A percentile compares a stretch with the other conserved stretches of the same genome.
phyloP scores from a whole-genome alignment of 2,797 vertebrate genomes.

The Crenuchus spilurus region DNA sequence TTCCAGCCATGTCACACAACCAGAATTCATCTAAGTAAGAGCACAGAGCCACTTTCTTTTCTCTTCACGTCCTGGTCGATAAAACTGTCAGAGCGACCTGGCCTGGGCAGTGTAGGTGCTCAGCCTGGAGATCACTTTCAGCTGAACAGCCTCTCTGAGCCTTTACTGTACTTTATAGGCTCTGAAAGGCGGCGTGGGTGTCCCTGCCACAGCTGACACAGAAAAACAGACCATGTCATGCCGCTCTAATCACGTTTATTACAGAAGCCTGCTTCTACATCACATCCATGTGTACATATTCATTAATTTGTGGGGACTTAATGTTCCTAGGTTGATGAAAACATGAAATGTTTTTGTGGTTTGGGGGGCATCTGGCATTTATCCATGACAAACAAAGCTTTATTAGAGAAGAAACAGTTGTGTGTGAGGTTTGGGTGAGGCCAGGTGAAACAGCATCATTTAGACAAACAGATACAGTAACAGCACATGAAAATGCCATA shows the following conservation, averaged over 20 bases:
- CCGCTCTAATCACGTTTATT: conserved; percentile 70
- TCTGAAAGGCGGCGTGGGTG: conserved; percentile 67
- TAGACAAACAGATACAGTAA: no score
- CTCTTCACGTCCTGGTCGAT: conserved; percentile 63
- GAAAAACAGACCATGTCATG: conserved; percentile 41
- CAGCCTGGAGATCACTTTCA: conserved; percentile 75
- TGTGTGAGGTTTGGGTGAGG: no score
- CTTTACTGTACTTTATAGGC: conserved; percentile 54
- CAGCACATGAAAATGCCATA: no score
- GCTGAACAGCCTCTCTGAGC: conserved; percentile 75
- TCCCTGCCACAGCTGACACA: conserved; percentile 17
- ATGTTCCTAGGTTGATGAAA: neutral
- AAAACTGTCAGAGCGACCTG: conserved; percentile 77
- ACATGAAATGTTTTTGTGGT: no score
- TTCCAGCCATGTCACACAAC: conserved; percentile 35
- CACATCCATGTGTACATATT: conserved; percentile 16
- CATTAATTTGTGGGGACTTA: neutral
- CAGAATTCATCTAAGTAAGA: conserved; percentile 42
- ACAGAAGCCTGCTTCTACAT: conserved; percentile 54
- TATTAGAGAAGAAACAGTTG: no score
- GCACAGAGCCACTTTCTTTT: conserved; percentile 55
- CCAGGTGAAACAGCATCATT: no score
- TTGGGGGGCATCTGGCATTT: no score
- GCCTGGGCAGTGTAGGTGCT: conserved; percentile 66
- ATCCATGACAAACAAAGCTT: no score